Evolutionary conservation across 1,140 invertebrate genomes (phyloP), one percentile per base, ranked within the genome.

Genomic region (Drosophila arizonae): DNA sequence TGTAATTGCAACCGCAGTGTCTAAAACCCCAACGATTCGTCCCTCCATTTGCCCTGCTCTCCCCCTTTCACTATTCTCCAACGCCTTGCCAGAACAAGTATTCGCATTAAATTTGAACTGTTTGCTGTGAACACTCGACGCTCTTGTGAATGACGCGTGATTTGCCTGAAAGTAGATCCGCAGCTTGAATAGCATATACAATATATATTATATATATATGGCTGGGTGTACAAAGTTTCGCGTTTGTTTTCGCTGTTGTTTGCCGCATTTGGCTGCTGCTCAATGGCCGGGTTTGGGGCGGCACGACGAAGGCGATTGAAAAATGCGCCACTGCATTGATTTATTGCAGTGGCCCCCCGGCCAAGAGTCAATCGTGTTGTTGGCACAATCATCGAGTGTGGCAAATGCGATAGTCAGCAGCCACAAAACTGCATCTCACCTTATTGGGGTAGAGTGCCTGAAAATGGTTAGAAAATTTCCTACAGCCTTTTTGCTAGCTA

Each of bases 321-420:
- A 69, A 74, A 62, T 17, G 45, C 46, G 46, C 66, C 33, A 48
- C 17, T 80, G 77, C 62, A 61, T 72, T 85, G 81, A 85, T 85
- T 85, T 85, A 85, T 85, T 66, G 78, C 48, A 52, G 36, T 54
- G 51, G 72, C 81, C 77, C 52, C 48, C 28, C 60, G 77, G 81
- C 56, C 76, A 84, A 81, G 67, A 81, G 81, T 81, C 81, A 81
- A 77, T 78, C 81, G 81, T 73, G 76, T 77, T 66, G 28, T 46
- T 46, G 43, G n/a, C 56, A 58, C 56, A 58, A 54, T 54, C 41
- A 58, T 46, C 41, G 55, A 60, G 62, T 45, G 50, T 64, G 62
- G 64, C 56, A 60, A 66, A 72, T 63, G 46, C 52, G 61, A 62
- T 50, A 45, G 33, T 56, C 63, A 56, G 61, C 63, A 36, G 30